phyloP scores from a whole-genome alignment of 2,797 vertebrate species.

The Microctenopoma steveboyesi region DNA sequence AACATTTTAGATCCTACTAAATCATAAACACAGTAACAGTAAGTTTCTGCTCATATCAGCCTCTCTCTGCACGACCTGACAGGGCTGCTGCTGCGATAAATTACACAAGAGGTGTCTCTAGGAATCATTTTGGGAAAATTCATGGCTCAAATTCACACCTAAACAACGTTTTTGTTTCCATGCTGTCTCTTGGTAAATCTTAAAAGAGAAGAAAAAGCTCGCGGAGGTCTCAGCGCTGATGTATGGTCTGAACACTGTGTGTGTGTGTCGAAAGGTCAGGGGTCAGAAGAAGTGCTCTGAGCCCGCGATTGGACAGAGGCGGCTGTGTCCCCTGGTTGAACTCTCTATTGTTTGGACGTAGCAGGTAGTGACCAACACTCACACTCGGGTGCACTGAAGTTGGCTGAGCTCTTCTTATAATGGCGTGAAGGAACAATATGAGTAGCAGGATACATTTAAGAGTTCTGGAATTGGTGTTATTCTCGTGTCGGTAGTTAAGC shows the following conservation, averaged over 20 bases:
- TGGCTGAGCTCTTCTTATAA: constrained; percentile 49
- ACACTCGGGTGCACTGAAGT: constrained; percentile 69
- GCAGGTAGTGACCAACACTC: constrained; percentile 82
- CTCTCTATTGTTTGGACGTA: constrained; percentile 85
- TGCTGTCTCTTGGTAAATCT: constrained; percentile 65
- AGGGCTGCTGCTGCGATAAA: constrained; percentile 51
- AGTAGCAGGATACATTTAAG: constrained; percentile 51
- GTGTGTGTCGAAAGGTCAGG: constrained; percentile 84
- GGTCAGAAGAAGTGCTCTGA: constrained; percentile 81
- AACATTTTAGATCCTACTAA: constrained; percentile 25
- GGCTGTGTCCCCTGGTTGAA: constrained; percentile 94
- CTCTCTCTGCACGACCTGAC: constrained; percentile 38
- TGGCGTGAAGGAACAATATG: constrained; percentile 60
- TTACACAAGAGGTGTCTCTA: constrained; percentile 53
- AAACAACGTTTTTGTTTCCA: constrained; percentile 73
- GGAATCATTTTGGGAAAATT: constrained; percentile 61
- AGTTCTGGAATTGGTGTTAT: constrained; percentile 35
- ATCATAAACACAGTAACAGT: constrained; percentile 18
- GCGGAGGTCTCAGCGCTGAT: constrained; percentile 73
- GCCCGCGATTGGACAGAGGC: constrained; percentile 93
- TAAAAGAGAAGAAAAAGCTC: constrained; percentile 64
- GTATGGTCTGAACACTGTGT: constrained; percentile 77
- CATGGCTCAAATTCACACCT: constrained; percentile 65
- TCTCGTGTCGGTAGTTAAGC: constrained; percentile 16
- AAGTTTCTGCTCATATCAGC: constrained; percentile 46